These are phyloP conservation scores for Tinamus major DNA, from an alignment of 2,797 vertebrate species.

Conservation along the genomic window DNA sequence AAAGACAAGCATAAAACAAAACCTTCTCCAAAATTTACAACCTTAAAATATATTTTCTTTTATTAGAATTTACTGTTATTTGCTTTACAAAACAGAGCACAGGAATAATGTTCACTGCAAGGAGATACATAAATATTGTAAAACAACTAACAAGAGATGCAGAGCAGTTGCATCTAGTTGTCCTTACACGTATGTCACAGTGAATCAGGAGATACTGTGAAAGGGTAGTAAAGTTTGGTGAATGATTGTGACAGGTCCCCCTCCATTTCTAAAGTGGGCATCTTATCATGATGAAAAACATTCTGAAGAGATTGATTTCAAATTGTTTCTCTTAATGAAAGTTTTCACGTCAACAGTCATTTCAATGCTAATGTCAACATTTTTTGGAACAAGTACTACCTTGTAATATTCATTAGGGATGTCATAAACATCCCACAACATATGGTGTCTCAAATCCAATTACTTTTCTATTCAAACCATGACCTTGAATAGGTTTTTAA, in stretches of 20 bases:
- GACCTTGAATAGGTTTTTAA: slow-evolving; percentile 35
- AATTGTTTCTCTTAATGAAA: slow-evolving; percentile 26
- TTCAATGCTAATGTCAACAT: slow-evolving; percentile 48
- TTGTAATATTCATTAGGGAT: slow-evolving; percentile 37
- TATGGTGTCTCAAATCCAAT: slow-evolving; percentile 51
- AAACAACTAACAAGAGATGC: slow-evolving; percentile 34
- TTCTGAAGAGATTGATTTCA: neutral
- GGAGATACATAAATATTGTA: slow-evolving; percentile 34
- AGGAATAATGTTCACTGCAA: slow-evolving; percentile 18
- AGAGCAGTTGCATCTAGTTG: neutral
- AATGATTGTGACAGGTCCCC: slow-evolving; percentile 3
- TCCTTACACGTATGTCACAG: slow-evolving; percentile 28
- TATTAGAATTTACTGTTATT: slow-evolving; percentile 33
- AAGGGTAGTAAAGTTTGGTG: slow-evolving; percentile 17
- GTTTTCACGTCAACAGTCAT: slow-evolving; percentile 17
- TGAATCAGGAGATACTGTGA: neutral
- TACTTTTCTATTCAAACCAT: slow-evolving; percentile 58
- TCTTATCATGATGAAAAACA: neutral
- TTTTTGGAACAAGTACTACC: slow-evolving; percentile 3
- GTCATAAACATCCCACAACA: slow-evolving; percentile 36
- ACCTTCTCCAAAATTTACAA: slow-evolving; percentile 1
- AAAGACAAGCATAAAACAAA: neutral
- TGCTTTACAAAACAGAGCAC: slow-evolving; percentile 45
- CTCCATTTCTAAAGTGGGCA: neutral
- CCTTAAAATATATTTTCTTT: slow-evolving; percentile 6